Base-by-base conservation (phyloP, 1,140 invertebrate species). In the Brachystomella parvula region DNA sequence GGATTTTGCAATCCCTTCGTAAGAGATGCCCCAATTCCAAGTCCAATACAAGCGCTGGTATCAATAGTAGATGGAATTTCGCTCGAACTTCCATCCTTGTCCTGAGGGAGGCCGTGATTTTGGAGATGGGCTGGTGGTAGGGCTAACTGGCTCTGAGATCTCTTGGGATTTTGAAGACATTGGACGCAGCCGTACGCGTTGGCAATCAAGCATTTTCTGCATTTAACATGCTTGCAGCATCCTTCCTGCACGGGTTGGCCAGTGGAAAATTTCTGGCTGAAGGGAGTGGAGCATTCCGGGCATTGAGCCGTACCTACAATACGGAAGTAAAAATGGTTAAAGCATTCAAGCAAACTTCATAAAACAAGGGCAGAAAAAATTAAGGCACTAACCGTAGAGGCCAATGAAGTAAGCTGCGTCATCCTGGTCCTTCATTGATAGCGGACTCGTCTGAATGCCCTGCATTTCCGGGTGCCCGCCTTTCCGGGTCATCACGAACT, bases 221-320 rank as follows among this genome's bases (percentile, higher is more conserved):
- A 81, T 71, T 81, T 81, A 30, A 76, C 71, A 67, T 81, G 80
- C 12, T 53, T 53, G 49, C 80, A 79, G 75, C 80, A 81, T n/a
- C 74, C 69, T 69, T 81, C 80, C 63, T 78, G 75, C 6, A 80
- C 75, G 28, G 79, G 66, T 24, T 53, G 15, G 3, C 49, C 49
- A 15, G 49, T 6, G 6, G 12, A 6, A 53, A 17, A 6, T 24
- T 19, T 53, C 35, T 19, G 35, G 21, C 49, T 53, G 24, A 53
- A 53, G 6, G 49, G 49, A 6, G 12, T 53, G 9, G 3, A 15
- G 24, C 49, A 53, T 24, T 53, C 49, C 21, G 49, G 49, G 24
- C 49, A 53, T 6, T 9, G 3, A 17, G 49, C 24, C 3, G 24
- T 53, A 9, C 49, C 49, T 53, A 24, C 6, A 53, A 53, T 17